Evolutionary conservation across 1,140 invertebrate species (phyloP), one percentile per base, ranked within the genome.

Genomic region (Sipha flava): DNA sequence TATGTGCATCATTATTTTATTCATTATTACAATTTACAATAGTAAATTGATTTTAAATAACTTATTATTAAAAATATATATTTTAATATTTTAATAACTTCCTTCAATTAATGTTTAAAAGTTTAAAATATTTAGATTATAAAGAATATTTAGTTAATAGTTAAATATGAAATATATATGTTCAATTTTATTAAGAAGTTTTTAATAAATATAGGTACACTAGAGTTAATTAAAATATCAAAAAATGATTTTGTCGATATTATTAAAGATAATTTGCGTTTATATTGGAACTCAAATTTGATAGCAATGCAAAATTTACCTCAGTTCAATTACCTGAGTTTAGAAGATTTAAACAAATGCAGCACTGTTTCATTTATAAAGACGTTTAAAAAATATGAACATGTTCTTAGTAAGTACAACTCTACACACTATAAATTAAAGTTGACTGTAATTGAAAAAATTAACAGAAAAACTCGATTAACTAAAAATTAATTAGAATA

Each of bases 311-410:
- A 23, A 18, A 29, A 29, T 10, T 70, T 26, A 10, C 26, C 66
- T 10, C 47, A 70, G n/a, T 70, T 70, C 18, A 70, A 47, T 26
- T 23, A 70, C 18, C 43, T 70, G 0, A 70, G 23, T 29, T 18
- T 29, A 18, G 29, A n/a, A 7, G 66, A 70, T 2, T 47, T 70
- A 47, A 45, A 70, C 26, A 47, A 47, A 9, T 70, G 66, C 16
- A 70, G 66, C 21, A 29, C 66, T 3, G 40, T 70, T 70, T 70
- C 66, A 14, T 70, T 47, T 31, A 70, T 70, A n/a, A 70, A 70
- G 31, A 47, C 23, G 16, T 70, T 47, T 7, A 47, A n/a, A 47
- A 12, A 29, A 3, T 29, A 70, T 18, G 23, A 70, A 3, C 29
- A 70, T 18, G 66, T 70, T 47, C 23, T 70, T 21, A 43, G 66